Conservation (phyloP, 2,888 invertebrate genomes). For the Epistrophe grossulariae region DNA sequence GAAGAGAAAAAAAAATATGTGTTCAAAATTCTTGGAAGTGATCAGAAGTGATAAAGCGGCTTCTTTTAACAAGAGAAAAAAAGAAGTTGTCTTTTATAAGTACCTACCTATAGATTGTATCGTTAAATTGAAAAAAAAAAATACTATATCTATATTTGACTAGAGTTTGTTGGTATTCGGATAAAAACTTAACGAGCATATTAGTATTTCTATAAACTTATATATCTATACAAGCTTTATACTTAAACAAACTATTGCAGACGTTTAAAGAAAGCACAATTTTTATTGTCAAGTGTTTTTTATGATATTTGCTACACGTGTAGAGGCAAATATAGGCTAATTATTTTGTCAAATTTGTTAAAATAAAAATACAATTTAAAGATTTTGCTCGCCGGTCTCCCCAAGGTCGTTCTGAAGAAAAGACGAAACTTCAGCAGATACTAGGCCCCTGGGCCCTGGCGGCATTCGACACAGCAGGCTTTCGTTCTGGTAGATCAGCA, state of each 20-base stretch:
- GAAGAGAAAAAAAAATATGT: neutral
- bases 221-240: neutral
- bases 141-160: neutral
- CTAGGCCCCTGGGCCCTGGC: too few relatives aligned
- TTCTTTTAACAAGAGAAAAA: constrained; percentile 25
- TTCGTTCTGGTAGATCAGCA: too few relatives aligned
- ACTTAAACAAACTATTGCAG: neutral
- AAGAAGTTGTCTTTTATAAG: constrained; percentile 17
- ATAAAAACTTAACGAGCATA: neutral
- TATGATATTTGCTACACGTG: too few relatives aligned
- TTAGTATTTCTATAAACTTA: neutral
- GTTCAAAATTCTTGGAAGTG: constrained; percentile 7
- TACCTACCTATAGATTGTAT: constrained; percentile 15
- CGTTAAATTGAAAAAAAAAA: neutral
- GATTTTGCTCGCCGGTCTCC: too few relatives aligned
- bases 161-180: neutral
- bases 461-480: too few relatives aligned
- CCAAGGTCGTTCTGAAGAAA: too few relatives aligned
- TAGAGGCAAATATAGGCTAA: too few relatives aligned
- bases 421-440: too few relatives aligned
- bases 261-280: neutral
- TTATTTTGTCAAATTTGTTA: too few relatives aligned
- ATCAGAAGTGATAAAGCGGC: constrained; percentile 21
- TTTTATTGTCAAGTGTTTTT: too few relatives aligned
- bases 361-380: too few relatives aligned